Conservation (phyloP, 2,113 vertebrate species). For the Lucifuga dentata region DNA sequence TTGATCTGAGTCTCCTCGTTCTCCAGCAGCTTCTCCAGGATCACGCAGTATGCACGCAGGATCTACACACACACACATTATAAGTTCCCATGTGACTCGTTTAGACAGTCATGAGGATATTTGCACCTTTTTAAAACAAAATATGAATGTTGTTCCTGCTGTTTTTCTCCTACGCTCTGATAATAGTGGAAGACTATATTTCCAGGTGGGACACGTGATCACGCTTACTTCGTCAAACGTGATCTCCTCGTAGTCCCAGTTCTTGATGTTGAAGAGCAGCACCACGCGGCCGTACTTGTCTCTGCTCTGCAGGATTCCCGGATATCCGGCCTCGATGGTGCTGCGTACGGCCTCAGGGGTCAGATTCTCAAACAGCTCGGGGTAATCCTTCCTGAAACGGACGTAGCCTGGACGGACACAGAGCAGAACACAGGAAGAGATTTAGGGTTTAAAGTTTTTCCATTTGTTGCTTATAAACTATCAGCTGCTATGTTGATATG, state of each 20-base stretch:
- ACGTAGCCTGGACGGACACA: conserved; percentile 87
- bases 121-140: too few species aligned
- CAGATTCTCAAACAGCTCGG: conserved; percentile 94
- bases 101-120: too few species aligned
- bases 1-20: conserved; percentile 98
- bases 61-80: conserved; percentile 84
- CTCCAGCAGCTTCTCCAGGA: conserved; percentile 95
- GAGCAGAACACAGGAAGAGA: not conserved
- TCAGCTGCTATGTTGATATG: too few species aligned
- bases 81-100: too few species aligned
- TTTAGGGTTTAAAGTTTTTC: too few species aligned
- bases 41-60: conserved; percentile 95
- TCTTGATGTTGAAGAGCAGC: conserved; percentile 97
- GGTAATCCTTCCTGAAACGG: conserved; percentile 94
- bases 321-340: conserved; percentile 96
- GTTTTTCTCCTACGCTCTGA: too few species aligned
- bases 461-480: too few species aligned
- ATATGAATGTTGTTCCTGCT: too few species aligned
- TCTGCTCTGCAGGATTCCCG: conserved; percentile 90
- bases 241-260: conserved; percentile 98
- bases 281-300: conserved; percentile 96
- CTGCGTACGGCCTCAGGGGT: conserved; percentile 92
- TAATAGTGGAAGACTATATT: not conserved
- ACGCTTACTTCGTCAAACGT: conserved; percentile 92
- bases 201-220: not conserved